A percentile compares a stretch with the other conserved stretches of the same genome.
Conservation (phyloP, 2,797 vertebrate genomes). For the Chloroceryle amazona region DNA sequence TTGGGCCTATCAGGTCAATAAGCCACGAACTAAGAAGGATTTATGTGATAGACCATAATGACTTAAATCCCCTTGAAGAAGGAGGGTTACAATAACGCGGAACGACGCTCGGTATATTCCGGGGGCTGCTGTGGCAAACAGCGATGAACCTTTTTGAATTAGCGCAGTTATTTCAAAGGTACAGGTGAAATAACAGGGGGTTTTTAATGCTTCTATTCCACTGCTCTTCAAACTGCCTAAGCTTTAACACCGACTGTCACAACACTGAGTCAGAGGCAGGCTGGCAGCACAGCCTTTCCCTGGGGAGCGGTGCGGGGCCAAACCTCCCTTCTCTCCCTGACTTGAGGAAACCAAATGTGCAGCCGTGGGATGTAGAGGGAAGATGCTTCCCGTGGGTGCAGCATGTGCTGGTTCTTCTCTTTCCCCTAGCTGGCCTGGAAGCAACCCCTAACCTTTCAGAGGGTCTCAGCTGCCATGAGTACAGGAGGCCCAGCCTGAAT, state of each 20-base stretch:
- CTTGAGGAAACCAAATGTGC: background rate
- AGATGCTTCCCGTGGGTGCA: rapidly evolving
- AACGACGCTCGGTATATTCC: background rate
- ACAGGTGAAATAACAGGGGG: background rate
- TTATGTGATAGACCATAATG: constrained; percentile 25
- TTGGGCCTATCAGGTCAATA: constrained; percentile 54
- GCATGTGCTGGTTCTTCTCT: background rate
- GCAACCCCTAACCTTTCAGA: background rate
- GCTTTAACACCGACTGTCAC: constrained; percentile 47
- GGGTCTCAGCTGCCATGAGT: background rate
- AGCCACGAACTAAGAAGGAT: constrained; percentile 64
- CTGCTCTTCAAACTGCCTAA: constrained; percentile 13
- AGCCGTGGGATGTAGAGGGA: background rate
- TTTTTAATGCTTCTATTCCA: constrained; percentile 20
- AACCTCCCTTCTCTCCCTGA: background rate
- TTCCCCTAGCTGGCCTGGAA: background rate
- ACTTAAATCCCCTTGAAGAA: constrained; percentile 53
- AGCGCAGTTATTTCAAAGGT: constrained; percentile 38
- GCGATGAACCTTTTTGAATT: background rate
- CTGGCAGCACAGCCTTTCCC: constrained; percentile 37
- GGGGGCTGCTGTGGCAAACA: constrained; percentile 6
- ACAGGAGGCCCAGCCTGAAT: background rate
- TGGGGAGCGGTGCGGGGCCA: background rate
- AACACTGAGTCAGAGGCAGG: constrained; percentile 68
- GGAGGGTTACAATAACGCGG: background rate